Percentiles rank a stretch among this genome's conserved stretches.
Evolutionary conservation across 2,113 vertebrate genomes (phyloP).

Genomic region (Paralichthys olivaceus): DNA sequence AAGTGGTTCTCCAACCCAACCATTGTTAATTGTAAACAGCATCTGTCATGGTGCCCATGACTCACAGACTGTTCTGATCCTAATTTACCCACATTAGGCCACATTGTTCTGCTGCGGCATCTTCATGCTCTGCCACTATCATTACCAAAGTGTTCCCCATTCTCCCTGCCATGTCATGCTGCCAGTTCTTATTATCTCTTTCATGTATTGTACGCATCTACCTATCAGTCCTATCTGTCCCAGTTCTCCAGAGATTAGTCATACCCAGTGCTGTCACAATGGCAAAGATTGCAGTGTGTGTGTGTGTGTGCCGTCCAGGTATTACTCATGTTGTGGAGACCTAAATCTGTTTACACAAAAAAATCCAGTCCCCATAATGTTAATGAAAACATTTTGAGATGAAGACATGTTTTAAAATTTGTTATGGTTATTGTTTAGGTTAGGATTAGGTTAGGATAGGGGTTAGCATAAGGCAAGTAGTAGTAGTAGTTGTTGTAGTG

Average conservation of each 20-base stretch:
- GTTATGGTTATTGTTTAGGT: background rate
- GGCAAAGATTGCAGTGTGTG: slow-evolving; percentile 31
- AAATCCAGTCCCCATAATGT: too few relatives aligned
- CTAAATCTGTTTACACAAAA: background rate
- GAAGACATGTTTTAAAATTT: too few relatives aligned
- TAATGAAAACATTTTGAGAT: too few relatives aligned
- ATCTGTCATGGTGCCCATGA: slow-evolving; percentile 6
- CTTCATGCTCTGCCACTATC: slow-evolving; percentile 26
- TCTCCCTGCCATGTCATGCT: slow-evolving; percentile 23
- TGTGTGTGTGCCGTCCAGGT: slow-evolving; percentile 11
- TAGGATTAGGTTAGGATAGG: too few relatives aligned
- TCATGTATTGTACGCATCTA: background rate
- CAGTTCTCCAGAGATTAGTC: slow-evolving; percentile 25
- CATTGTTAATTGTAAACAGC: slow-evolving; percentile 12
- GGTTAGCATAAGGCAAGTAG: too few relatives aligned
- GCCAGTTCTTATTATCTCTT: slow-evolving; percentile 39
- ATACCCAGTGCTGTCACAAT: slow-evolving; percentile 25
- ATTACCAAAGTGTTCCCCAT: slow-evolving; percentile 11
- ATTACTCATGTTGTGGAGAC: background rate
- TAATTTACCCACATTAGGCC: slow-evolving; percentile 18
- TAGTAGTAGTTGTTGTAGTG: background rate
- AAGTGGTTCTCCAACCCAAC: background rate
- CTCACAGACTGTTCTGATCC: slow-evolving; percentile 5
- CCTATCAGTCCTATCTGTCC: slow-evolving; percentile 5
- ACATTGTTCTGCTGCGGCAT: slow-evolving; percentile 3